Evolutionary conservation across 2,888 invertebrate genomes (phyloP).

Genomic region (Pristionchus entomophagus): DNA sequence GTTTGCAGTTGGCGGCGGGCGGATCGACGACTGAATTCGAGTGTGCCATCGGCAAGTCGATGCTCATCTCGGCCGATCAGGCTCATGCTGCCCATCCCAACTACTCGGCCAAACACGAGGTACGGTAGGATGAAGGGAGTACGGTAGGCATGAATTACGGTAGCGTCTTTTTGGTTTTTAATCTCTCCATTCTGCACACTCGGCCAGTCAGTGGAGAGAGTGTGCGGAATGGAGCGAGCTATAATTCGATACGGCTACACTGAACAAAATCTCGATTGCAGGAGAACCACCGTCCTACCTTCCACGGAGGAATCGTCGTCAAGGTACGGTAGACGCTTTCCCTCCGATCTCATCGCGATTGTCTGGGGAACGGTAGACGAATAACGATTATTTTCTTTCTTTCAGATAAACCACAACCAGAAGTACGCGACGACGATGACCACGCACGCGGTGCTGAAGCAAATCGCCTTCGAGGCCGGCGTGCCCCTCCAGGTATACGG

Average conservation of each 20-base stretch:
- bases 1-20: conserved; percentile 44
- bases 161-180: too few relatives aligned
- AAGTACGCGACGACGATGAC: conserved; percentile 79
- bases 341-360: neutral
- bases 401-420: conserved; percentile 78
- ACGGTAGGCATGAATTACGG: neutral
- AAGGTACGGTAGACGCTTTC: conserved; percentile 53
- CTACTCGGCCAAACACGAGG: conserved; percentile 77
- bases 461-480: conserved; percentile 76
- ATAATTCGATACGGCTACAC: neutral
- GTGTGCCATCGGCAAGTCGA: conserved; percentile 78
- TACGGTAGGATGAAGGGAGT: conserved; percentile 51
- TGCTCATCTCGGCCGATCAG: conserved; percentile 77
- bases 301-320: conserved; percentile 71
- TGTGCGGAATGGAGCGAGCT: neutral
- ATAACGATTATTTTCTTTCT: neutral
- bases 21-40: conserved; percentile 62
- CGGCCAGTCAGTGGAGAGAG: neutral
- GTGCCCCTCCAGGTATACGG: conserved; percentile 78
- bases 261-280: conserved; percentile 15
- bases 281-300: conserved; percentile 70
- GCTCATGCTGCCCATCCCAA: conserved; percentile 78
- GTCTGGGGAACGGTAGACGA: conserved; percentile 23
- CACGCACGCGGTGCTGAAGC: conserved; percentile 78
- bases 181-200: too few relatives aligned